Conservation (phyloP, 2,113 vertebrate genomes). For the Mus pahari region DNA sequence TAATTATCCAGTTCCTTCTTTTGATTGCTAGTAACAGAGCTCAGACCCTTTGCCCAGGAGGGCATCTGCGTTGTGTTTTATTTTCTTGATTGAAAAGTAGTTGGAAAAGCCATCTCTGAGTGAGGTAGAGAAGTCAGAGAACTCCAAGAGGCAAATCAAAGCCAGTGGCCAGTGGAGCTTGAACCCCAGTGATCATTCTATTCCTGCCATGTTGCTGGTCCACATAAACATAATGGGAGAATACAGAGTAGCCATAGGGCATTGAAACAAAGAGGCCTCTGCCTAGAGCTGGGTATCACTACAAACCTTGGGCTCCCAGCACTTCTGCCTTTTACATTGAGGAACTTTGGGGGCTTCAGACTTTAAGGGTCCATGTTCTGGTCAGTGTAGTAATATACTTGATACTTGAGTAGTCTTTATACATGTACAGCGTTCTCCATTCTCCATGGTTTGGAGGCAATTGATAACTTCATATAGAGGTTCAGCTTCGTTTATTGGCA, state of each 20-base stretch:
- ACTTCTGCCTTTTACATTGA: conserved; percentile 83
- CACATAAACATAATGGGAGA: conserved; percentile 80
- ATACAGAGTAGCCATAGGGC: conserved; percentile 75
- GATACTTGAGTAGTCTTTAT: conserved; percentile 86
- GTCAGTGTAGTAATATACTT: conserved; percentile 83
- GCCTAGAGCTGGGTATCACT: conserved; percentile 81
- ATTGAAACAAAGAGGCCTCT: conserved; percentile 85
- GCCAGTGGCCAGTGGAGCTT: neutral
- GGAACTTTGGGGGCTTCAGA: conserved; percentile 77
- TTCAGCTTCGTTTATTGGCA: conserved; percentile 89
- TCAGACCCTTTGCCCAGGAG: conserved; percentile 32
- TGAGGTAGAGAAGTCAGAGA: neutral
- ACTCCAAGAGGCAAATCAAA: neutral
- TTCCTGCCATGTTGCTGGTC: conserved; percentile 86
- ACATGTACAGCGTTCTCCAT: conserved; percentile 83
- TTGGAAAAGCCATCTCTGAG: neutral
- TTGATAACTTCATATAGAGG: conserved; percentile 91
- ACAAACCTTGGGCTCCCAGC: conserved; percentile 83
- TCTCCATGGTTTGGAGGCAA: conserved; percentile 87
- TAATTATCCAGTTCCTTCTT: conserved; percentile 84
- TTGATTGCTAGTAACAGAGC: conserved; percentile 49
- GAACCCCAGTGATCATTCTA: conserved; percentile 63
- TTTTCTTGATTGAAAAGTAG: conserved; percentile 2
- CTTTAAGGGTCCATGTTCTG: conserved; percentile 61
- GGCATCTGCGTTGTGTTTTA: neutral